phyloP scores from a whole-genome alignment of 2,113 vertebrate genomes.

The Phrynocephalus versicolor region DNA sequence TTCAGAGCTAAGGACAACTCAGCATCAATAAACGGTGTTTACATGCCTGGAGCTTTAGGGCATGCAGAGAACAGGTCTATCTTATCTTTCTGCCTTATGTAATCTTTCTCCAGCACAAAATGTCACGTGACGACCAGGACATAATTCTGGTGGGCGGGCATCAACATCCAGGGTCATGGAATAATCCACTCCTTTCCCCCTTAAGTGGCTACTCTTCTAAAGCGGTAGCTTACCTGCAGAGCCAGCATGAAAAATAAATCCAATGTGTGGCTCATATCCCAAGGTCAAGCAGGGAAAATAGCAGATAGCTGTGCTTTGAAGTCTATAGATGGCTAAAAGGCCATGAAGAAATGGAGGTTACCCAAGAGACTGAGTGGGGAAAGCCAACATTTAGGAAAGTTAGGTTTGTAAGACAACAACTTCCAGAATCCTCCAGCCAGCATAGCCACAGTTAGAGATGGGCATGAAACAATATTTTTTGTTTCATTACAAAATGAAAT shows the following conservation, averaged over 20 bases:
- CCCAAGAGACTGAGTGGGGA: too few relatives aligned
- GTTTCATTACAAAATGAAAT: too few relatives aligned
- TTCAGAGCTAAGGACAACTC: not conserved
- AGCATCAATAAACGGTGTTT: not conserved
- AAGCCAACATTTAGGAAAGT: too few relatives aligned
- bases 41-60: not conserved
- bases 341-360: not conserved
- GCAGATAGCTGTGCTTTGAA: not conserved
- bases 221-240: not conserved
- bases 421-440: not conserved
- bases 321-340: not conserved
- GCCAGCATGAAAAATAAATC: not conserved
- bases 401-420: too few relatives aligned
- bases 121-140: not conserved
- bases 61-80: not conserved
- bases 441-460: not conserved
- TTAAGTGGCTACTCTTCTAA: not conserved
- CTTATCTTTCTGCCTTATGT: too few relatives aligned
- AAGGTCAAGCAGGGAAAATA: not conserved
- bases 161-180: not conserved
- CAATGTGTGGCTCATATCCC: not conserved
- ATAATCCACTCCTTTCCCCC: not conserved
- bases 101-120: too few relatives aligned
- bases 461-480: too few relatives aligned
- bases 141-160: not conserved